phyloP scores from a whole-genome alignment of 2,113 vertebrate genomes.

The Amia ocellicauda region DNA sequence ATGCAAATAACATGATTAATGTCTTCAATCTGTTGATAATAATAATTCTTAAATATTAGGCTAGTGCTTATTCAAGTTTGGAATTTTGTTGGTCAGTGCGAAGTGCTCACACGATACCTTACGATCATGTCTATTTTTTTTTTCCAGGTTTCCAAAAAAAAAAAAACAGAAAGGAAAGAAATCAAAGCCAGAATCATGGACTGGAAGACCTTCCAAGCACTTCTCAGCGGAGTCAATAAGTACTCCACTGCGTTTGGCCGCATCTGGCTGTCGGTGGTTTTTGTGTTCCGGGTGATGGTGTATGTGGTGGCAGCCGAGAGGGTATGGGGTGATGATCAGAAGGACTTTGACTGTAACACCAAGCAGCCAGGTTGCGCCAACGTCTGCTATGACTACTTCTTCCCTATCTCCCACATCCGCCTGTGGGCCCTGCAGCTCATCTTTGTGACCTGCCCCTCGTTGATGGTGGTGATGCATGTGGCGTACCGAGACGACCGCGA shows the following conservation, averaged over 20 bases:
- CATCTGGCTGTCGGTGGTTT: constrained; percentile 76
- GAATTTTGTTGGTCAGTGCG: too few species aligned
- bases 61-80: too few species aligned
- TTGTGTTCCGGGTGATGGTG: constrained; percentile 73
- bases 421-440: constrained; percentile 92
- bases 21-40: too few species aligned
- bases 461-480: constrained; percentile 73
- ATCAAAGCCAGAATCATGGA: constrained; percentile 56
- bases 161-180: too few species aligned
- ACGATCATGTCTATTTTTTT: too few species aligned
- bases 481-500: constrained; percentile 66
- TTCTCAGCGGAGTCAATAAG: constrained; percentile 75
- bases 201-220: constrained; percentile 63
- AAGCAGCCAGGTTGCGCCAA: constrained; percentile 72
- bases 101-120: too few species aligned
- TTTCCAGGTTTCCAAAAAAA: too few species aligned
- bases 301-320: constrained; percentile 70
- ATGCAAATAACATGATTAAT: too few species aligned
- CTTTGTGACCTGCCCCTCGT: constrained; percentile 83
- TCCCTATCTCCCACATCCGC: constrained; percentile 84
- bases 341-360: constrained; percentile 74
- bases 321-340: constrained; percentile 73
- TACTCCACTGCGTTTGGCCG: constrained; percentile 73
- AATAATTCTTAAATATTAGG: too few species aligned
- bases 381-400: constrained; percentile 75